Evolutionary conservation across 2,797 vertebrate genomes (phyloP).

Genomic region (Streptopelia turtur): DNA sequence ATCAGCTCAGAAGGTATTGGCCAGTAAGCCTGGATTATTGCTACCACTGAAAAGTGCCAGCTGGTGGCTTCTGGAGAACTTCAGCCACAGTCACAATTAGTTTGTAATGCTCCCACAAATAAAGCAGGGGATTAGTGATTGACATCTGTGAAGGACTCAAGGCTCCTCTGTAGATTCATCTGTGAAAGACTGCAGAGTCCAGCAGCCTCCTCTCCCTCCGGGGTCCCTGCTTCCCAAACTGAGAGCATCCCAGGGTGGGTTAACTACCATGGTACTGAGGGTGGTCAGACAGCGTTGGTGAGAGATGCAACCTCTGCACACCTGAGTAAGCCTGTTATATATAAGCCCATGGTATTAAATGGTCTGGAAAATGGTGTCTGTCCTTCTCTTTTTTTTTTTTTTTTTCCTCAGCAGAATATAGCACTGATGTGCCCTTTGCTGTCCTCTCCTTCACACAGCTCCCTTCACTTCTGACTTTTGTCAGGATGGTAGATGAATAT

Average conservation of each 20-base stretch:
- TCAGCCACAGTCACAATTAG: neutral
- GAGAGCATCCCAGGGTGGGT: accelerated
- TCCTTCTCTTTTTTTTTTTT: neutral
- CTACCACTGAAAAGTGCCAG: neutral
- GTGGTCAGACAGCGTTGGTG: neutral
- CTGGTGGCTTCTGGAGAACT: neutral
- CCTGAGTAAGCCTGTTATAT: neutral
- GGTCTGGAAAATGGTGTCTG: neutral
- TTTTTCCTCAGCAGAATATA: neutral
- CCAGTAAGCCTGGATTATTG: neutral
- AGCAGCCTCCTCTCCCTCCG: neutral
- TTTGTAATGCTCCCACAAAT: neutral
- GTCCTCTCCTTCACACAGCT: neutral
- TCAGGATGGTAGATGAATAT: neutral
- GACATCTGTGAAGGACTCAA: neutral
- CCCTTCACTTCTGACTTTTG: neutral
- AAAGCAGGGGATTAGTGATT: neutral
- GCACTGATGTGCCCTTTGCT: neutral
- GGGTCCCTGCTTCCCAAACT: neutral
- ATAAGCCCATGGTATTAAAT: neutral
- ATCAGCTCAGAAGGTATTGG: neutral
- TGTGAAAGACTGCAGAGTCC: accelerated
- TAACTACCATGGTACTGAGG: neutral
- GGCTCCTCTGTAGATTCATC: neutral
- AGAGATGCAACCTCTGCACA: neutral